Percentiles rank a stretch among this genome's conserved stretches.
Evolutionary conservation across 2,113 vertebrate species (phyloP).

Genomic region (Ahaetulla prasina): DNA sequence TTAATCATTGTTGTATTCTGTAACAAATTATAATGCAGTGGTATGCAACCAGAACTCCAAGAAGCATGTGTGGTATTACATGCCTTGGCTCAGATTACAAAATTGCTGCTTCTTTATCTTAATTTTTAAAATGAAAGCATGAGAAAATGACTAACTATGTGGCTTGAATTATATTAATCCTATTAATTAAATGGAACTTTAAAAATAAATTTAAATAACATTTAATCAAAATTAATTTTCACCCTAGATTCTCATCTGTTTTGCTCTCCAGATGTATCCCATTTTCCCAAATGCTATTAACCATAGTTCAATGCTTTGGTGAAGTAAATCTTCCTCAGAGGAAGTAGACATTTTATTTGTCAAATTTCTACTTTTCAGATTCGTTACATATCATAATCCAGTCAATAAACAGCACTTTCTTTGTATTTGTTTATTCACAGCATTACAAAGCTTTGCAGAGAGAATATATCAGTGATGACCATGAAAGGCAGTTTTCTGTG

Average conservation of each 20-base stretch:
- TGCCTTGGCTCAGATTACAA: neutral
- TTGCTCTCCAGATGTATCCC: neutral
- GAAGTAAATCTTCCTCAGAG: neutral
- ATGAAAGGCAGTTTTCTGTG: conserved; percentile 90
- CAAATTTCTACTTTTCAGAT: neutral
- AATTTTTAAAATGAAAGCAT: neutral
- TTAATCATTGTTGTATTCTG: neutral
- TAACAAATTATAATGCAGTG: neutral
- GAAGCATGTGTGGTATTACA: neutral
- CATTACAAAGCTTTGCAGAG: conserved; percentile 90
- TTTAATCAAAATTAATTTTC: neutral
- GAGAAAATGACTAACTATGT: neutral
- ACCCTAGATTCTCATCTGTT: neutral
- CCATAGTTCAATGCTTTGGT: neutral
- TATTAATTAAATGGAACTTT: neutral
- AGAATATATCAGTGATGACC: conserved; percentile 92
- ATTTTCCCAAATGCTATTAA: neutral
- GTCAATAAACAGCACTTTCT: neutral
- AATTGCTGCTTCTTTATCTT: neutral
- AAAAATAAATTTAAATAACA: neutral
- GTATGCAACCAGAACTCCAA: neutral
- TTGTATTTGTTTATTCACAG: conserved; percentile 63
- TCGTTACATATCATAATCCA: neutral
- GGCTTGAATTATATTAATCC: neutral
- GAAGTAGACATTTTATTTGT: neutral